A percentile compares a stretch with the other conserved stretches of the same genome.
These are phyloP conservation scores for Antheraea assamensis DNA, from an alignment of 2,888 invertebrate genomes.

Conservation along the genomic window DNA sequence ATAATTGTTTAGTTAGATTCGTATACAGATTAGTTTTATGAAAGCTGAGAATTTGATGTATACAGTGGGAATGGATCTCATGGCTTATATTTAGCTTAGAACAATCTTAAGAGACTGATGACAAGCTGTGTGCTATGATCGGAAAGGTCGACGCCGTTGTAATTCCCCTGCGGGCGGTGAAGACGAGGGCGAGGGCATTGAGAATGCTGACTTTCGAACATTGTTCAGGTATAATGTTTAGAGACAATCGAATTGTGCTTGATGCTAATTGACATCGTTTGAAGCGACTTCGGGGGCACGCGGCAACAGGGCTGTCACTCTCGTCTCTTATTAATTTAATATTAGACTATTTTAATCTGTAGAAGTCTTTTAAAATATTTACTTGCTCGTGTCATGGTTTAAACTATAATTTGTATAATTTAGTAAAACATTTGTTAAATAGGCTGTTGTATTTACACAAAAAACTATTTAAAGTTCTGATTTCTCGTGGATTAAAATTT, in stretches of 20 bases:
- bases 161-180: background rate
- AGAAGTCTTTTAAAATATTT: too few relatives aligned
- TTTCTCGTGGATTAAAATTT: background rate
- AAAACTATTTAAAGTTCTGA: background rate
- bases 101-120: background rate
- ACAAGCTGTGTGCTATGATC: background rate
- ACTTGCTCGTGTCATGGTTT: too few relatives aligned
- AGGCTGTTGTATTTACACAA: too few relatives aligned
- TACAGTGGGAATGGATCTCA: background rate
- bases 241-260: slow-evolving; percentile 5
- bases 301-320: background rate
- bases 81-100: background rate
- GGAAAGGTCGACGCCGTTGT: background rate
- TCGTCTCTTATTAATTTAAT: background rate
- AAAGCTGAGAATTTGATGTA: background rate
- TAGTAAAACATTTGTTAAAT: too few relatives aligned
- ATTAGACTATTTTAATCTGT: background rate
- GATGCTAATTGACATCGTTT: slow-evolving; percentile 8
- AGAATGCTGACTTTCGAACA: background rate
- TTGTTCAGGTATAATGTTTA: slow-evolving; percentile 7
- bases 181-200: background rate
- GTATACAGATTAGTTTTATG: background rate
- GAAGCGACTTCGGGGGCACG: background rate
- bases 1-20: too few relatives aligned
- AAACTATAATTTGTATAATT: too few relatives aligned